phyloP scores from a whole-genome alignment of 2,888 invertebrate genomes.

The Chrysopilus asiliformis region DNA sequence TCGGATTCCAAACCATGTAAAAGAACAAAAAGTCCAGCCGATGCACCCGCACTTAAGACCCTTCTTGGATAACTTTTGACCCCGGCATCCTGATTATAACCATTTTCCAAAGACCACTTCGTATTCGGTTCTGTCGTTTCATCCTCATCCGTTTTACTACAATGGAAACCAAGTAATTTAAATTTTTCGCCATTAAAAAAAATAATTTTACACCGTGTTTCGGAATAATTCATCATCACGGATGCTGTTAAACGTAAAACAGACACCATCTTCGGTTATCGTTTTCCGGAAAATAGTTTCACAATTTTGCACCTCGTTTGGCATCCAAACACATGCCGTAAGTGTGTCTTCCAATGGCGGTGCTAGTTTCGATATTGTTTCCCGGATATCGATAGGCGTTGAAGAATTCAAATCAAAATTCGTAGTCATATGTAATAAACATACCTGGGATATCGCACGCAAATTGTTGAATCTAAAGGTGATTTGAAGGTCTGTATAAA shows the following conservation, averaged over 20 bases:
- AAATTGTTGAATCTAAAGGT: not conserved
- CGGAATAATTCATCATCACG: constrained; percentile 45
- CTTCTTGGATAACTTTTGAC: constrained; percentile 52
- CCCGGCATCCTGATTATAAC: constrained; percentile 41
- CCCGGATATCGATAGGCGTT: not conserved
- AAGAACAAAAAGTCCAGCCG: constrained; percentile 49
- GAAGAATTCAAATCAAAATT: not conserved
- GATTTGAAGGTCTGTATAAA: too few relatives aligned
- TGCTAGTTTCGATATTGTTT: constrained; percentile 32
- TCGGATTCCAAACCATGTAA: constrained; percentile 46
- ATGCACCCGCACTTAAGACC: constrained; percentile 50
- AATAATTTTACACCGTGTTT: constrained; percentile 26
- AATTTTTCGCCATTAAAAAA: too few relatives aligned
- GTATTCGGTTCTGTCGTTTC: constrained; percentile 13
- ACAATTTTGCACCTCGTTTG: constrained; percentile 39
- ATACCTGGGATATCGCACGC: not conserved
- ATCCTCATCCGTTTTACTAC: constrained; percentile 10
- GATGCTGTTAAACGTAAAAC: constrained; percentile 54
- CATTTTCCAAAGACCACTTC: constrained; percentile 48
- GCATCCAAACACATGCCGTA: constrained; percentile 45
- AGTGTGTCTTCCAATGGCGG: constrained; percentile 42
- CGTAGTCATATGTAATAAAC: not conserved
- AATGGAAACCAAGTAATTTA: not conserved
- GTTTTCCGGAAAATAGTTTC: constrained; percentile 45
- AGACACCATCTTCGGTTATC: constrained; percentile 54